A percentile compares a stretch with the other conserved stretches of the same genome.
These are phyloP conservation scores for Xenopus tropicalis DNA, from an alignment of 2,113 vertebrate species.

Conservation along the genomic window UCB_Xtro_10.0 CM004452.2:30030501-30031000, in stretches of 20 bases:
- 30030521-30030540: too few species aligned
- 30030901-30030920: slow-evolving; percentile 69
- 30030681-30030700: background rate
- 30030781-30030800: background rate
- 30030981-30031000: background rate
- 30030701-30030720: slow-evolving; percentile 1
- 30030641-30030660: background rate
- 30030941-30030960: slow-evolving; percentile 60
- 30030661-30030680: background rate
- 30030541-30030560: too few species aligned
- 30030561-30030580: too few species aligned
- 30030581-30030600: too few species aligned
- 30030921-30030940: slow-evolving; percentile 61
- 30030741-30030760: slow-evolving; percentile 29
- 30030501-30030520: too few species aligned
- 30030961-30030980: slow-evolving; percentile 37
- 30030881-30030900: slow-evolving; percentile 53
- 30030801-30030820: slow-evolving; percentile 50
- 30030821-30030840: slow-evolving; percentile 37
- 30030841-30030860: slow-evolving; percentile 16
- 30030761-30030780: slow-evolving; percentile 18
- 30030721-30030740: slow-evolving; percentile 13
- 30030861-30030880: slow-evolving; percentile 44
- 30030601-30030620: background rate
- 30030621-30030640: background rate